Evolutionary conservation across 1,140 invertebrate genomes (phyloP).

Genomic region (Heliconius melpomene): DNA sequence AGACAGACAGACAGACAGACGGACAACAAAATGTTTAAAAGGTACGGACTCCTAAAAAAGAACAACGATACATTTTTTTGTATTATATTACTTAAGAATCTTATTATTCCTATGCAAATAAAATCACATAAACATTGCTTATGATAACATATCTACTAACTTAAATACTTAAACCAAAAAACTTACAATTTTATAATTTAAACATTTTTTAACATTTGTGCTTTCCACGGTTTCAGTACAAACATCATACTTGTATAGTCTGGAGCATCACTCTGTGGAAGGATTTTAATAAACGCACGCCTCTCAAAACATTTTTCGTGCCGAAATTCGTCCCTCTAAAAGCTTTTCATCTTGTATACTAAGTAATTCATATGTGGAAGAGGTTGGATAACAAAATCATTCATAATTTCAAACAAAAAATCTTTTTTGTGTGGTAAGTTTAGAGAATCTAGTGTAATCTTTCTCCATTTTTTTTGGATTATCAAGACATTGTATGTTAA

Average conservation of each 20-base stretch:
- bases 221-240: neutral
- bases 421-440: neutral
- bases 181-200: neutral
- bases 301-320: conserved; percentile 24
- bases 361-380: conserved; percentile 16
- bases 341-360: conserved; percentile 8
- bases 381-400: conserved; percentile 2
- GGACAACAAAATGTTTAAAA: no score
- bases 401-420: neutral
- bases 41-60: no score
- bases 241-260: conserved; percentile 8
- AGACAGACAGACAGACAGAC: no score
- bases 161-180: no score
- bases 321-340: conserved; percentile 21
- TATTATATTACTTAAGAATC: no score
- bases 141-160: no score
- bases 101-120: no score
- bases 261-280: conserved; percentile 12
- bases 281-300: conserved; percentile 26
- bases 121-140: no score
- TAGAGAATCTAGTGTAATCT: neutral
- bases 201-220: neutral
- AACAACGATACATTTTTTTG: no score
- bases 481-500: no score
- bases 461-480: no score